Base-by-base conservation (phyloP, 1,140 invertebrate genomes). In the Eubasilissa regina region DNA sequence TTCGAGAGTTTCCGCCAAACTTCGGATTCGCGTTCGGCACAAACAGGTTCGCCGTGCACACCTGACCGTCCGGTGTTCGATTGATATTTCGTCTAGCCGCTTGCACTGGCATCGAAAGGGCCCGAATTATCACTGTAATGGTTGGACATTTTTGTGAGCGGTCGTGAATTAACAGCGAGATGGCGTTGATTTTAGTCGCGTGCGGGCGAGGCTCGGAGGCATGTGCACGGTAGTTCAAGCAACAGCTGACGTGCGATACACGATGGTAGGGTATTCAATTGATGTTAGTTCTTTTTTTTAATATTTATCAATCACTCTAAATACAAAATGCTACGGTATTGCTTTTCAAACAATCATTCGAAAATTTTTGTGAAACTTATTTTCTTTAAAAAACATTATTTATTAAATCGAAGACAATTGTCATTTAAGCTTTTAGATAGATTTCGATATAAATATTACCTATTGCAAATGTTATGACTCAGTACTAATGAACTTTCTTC, bases 241-340 rank as follows among this genome's bases (percentile, higher is more conserved):
- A 68, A 68, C 64, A 68, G 64, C 15, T 68, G 64, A 68, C 64
- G 64, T 68, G 64, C 43, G 43, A 47, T 68, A 68, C 64, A 68
- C 64, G 47, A 68, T n/a, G 64, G 43, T 13, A 35, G 64, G 64
- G 45, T 68, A 45, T 68, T 68, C 12, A 68, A 68, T 15, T 45
- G 12, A 47, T 17, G 44, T 68, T 12, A 11, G 21, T 68, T 47
- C 15, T 47, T 47, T 68, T 68, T 47, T 68, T 17, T 64, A 6
- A 35, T 35, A 35, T 35, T 35, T 35, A 35, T 35, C 6, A 35
- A 35, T 35, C 25, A n/a, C n/a, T n/a, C n/a, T n/a, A n/a, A n/a
- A n/a, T n/a, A n/a, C n/a, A 35, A 35, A 35, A 6, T 35, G 25
- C 25, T 35, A 35, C 25, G 25, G 25, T 35, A n/a, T n/a, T n/a